Base-by-base conservation (phyloP, 2,113 vertebrate species). In the Chlorodrepanis virens region DNA sequence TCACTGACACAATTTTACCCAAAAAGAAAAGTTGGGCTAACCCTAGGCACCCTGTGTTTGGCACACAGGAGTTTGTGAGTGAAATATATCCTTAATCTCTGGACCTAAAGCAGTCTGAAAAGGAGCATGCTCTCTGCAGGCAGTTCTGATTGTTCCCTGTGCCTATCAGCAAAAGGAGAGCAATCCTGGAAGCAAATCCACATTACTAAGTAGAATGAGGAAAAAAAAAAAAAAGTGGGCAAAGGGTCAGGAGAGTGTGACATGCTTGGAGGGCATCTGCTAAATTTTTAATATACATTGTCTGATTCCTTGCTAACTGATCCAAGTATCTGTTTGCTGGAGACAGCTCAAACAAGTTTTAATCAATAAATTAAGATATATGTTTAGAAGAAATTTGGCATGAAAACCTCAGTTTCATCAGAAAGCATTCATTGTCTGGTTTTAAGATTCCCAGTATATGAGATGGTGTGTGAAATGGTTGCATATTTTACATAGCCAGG, bases 301-400 rank as follows among this genome's bases (percentile, higher is more conserved):
- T 85, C 27, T 88, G 47, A 92, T 65, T 35, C 25, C 61, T 82
- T 80, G 57, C 16, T 71, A 27, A 10, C 74, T 81, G 76, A 86
- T 91, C 50, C 84, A 90, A 94, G 47, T 82, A 59, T 68, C 56
- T 90, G 59, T 79, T 94, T 96, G 60, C 78, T 78, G 63, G 42
- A 94, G 72, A 63, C 50, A 90, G 52, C 42, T 84, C 64, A 83
- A 87, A 87, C 50, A 89, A 94, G 25, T 81, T 90, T 82, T 80
- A 82, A 96, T 94, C 60, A 95, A 78, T 90, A 39, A 68, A 71
- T 65, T 57, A 54, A 68, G 70, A 97, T 94, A 75, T 15, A 25
- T 45, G 69, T 87, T 89, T 45, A 49, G 23, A 67, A 80, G 71
- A 60, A 45, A 63, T 71, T 45, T 80, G 42, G 33, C 35, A 53